Conservation (phyloP, 92 coral and sea anemone genomes). For the Heteractis magnifica region DNA sequence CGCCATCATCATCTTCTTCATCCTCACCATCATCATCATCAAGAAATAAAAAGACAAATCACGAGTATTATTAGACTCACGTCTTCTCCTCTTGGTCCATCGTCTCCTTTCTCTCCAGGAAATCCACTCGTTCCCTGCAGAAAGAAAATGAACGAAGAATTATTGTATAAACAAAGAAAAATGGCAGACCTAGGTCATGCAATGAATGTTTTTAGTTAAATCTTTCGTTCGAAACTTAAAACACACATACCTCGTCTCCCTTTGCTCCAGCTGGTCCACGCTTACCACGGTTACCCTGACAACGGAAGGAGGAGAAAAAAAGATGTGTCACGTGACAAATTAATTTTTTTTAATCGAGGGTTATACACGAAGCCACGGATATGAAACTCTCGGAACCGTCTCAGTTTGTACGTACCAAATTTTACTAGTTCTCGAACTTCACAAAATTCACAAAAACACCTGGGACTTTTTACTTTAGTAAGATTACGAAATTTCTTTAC, state of each 20-base stretch:
- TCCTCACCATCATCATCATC: too few relatives aligned
- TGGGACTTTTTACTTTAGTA: too few relatives aligned
- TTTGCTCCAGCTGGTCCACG: slow-evolving; percentile 82
- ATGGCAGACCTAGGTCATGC: too few relatives aligned
- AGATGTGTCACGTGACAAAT: background rate
- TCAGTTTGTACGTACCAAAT: too few relatives aligned
- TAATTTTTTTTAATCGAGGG: background rate
- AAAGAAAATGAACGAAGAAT: background rate
- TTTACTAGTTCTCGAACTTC: too few relatives aligned
- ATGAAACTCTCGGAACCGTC: too few relatives aligned
- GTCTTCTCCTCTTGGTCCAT: slow-evolving; percentile 75
- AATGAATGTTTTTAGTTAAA: too few relatives aligned
- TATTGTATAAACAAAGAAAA: background rate
- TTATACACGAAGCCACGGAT: background rate
- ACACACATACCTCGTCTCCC: slow-evolving; percentile 73
- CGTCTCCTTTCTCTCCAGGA: slow-evolving; percentile 91
- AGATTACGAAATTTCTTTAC: too few relatives aligned
- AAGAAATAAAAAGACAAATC: too few relatives aligned
- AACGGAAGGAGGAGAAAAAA: background rate
- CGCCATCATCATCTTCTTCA: background rate
- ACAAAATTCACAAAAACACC: too few relatives aligned
- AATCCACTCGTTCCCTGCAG: slow-evolving; percentile 73
- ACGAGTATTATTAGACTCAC: slow-evolving; percentile 20
- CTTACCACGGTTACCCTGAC: slow-evolving; percentile 74
- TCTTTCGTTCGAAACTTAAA: background rate